These are phyloP conservation scores for Arenicola marina DNA, from an alignment of 2,888 invertebrate genomes.

Conservation along the genomic window DNA sequence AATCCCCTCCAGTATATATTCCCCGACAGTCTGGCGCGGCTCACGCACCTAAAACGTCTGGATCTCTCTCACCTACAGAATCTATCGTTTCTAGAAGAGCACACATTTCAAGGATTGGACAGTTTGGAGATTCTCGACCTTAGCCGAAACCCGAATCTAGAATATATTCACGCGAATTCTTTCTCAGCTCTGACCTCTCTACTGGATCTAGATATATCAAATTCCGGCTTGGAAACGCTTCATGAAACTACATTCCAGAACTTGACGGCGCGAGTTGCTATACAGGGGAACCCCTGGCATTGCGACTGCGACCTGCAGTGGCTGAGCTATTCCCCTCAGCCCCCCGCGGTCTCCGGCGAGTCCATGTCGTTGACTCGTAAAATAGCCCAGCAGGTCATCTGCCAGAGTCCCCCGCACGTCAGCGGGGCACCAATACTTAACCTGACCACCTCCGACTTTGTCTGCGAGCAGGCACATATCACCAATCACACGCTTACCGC, in stretches of 20 bases:
- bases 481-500: constrained; percentile 25
- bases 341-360: not conserved
- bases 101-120: not conserved
- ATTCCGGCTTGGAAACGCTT: constrained; percentile 65
- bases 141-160: constrained; percentile 30
- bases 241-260: constrained; percentile 27
- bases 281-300: constrained; percentile 45
- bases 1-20: not conserved
- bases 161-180: constrained; percentile 14
- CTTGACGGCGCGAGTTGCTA: constrained; percentile 21
- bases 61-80: not conserved
- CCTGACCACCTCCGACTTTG: constrained; percentile 61
- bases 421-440: constrained; percentile 4
- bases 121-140: not conserved
- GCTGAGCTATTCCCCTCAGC: constrained; percentile 26
- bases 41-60: not conserved
- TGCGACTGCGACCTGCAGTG: constrained; percentile 51
- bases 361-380: too few relatives aligned
- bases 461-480: constrained; percentile 73
- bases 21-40: not conserved
- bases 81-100: not conserved
- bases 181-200: constrained; percentile 32
- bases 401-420: constrained; percentile 12
- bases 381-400: constrained; percentile 7
- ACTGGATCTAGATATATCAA: constrained; percentile 61